A percentile compares a stretch with the other conserved stretches of the same genome.
Evolutionary conservation across 2,797 vertebrate species (phyloP).

Genomic region (Silurus aristotelis): DNA sequence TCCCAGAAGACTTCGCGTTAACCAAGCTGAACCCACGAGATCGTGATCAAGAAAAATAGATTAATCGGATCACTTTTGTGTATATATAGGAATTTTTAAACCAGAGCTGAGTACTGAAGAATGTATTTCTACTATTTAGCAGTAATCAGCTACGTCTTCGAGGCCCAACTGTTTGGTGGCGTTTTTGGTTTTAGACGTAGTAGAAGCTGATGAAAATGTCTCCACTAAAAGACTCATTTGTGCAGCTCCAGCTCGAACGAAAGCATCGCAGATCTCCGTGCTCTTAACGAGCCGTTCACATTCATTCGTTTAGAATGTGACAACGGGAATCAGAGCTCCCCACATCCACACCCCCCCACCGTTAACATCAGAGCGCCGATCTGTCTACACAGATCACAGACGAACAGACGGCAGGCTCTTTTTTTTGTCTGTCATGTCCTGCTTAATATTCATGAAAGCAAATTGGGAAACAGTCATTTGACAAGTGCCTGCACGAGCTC

Average conservation of each 20-base stretch:
- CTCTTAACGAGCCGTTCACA: slow-evolving; percentile 73
- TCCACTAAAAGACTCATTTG: slow-evolving; percentile 66
- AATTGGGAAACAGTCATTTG: slow-evolving; percentile 89
- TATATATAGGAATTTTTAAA: background rate
- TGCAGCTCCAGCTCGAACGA: slow-evolving; percentile 61
- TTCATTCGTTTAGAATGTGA: slow-evolving; percentile 74
- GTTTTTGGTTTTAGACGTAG: slow-evolving; percentile 62
- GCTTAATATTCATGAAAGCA: slow-evolving; percentile 90
- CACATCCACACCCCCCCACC: slow-evolving; percentile 53
- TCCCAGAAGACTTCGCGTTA: slow-evolving; percentile 13
- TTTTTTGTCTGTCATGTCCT: slow-evolving; percentile 75
- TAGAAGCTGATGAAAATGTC: slow-evolving; percentile 68
- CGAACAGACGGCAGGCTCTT: slow-evolving; percentile 65
- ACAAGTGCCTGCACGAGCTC: slow-evolving; percentile 78
- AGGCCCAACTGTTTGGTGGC: slow-evolving; percentile 2
- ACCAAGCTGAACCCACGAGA: background rate
- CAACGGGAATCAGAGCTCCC: slow-evolving; percentile 65
- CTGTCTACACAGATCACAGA: slow-evolving; percentile 77
- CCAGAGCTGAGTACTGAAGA: background rate
- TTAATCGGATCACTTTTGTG: background rate
- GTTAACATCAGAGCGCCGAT: slow-evolving; percentile 76
- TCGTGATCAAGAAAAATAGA: no score
- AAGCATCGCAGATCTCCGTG: slow-evolving; percentile 59
- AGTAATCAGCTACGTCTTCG: background rate
- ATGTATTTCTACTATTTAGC: background rate